Evolutionary conservation across 2,797 vertebrate species (phyloP).

Genomic region (Sebastolobus alascanus): DNA sequence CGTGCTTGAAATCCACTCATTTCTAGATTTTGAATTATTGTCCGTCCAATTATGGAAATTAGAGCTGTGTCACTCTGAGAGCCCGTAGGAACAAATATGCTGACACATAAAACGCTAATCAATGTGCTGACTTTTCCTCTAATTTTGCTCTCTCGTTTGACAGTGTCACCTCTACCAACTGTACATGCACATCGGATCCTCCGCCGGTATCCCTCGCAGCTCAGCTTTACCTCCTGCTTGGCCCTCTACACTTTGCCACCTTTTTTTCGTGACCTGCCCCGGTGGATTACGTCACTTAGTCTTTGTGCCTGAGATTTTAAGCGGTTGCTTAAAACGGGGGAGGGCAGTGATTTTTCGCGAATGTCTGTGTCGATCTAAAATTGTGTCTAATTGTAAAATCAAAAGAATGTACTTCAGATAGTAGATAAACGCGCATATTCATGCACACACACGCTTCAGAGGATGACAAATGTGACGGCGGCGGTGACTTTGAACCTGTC

Average conservation of each 20-base stretch:
- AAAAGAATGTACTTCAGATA: slow-evolving; percentile 41
- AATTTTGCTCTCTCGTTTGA: slow-evolving; percentile 47
- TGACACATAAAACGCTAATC: slow-evolving; percentile 3
- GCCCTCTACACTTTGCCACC: slow-evolving; percentile 57
- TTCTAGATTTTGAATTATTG: slow-evolving; percentile 58
- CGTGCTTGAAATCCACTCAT: slow-evolving; percentile 49
- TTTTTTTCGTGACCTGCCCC: slow-evolving; percentile 21
- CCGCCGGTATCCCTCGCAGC: slow-evolving; percentile 26
- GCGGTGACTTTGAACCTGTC: slow-evolving; percentile 14
- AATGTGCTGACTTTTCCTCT: slow-evolving; percentile 2
- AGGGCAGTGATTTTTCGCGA: slow-evolving; percentile 5
- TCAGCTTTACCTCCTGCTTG: slow-evolving; percentile 64
- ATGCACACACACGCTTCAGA: slow-evolving; percentile 6
- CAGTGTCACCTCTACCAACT: slow-evolving; percentile 54
- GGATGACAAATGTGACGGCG: slow-evolving; percentile 5
- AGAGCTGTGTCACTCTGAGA: background rate
- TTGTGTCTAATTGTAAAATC: slow-evolving; percentile 48
- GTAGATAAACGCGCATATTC: slow-evolving; percentile 11
- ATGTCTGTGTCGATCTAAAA: slow-evolving; percentile 40
- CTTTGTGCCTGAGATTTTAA: slow-evolving; percentile 49
- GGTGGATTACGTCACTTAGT: slow-evolving; percentile 41
- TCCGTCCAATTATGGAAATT: slow-evolving; percentile 41
- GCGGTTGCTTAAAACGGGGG: background rate
- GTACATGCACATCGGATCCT: slow-evolving; percentile 56
- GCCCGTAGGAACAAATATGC: slow-evolving; percentile 20